Evolutionary conservation across 2,797 vertebrate genomes (phyloP), one percentile per base, ranked within the genome.

Genomic region (Aulostomus chinensis): DNA sequence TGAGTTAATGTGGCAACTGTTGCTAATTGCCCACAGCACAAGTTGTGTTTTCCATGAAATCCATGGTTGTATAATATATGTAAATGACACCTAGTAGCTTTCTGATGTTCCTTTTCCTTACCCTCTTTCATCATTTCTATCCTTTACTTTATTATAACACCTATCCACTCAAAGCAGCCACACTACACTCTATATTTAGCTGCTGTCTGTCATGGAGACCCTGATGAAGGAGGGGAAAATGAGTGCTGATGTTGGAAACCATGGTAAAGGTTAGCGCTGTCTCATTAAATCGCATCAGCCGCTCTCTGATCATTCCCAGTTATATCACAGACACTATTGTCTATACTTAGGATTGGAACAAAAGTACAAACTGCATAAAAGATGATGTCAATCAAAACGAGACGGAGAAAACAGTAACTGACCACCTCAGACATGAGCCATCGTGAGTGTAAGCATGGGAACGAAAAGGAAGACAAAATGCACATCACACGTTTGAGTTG

Each of bases 251-350:
- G 73, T 45, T 54, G 51, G 45, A 68, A 53, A 75, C 62, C 59
- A 75, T 57, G 47, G 34, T 57, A 82, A 81, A 81, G 76, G 78
- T 84, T 83, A 77, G 16, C 4, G 4, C 33, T 61, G 72, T 78
- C 73, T 73, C 54, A 59, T 30, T 69, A 58, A 73, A 78, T 75
- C 58, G 41, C 47, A 48, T 70, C 65, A 36, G 26, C 51, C 63
- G 37, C 37, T 14, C 56, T 73, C 40, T 81, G 69, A 83, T 85
- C 73, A 62, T 71, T 79, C 68, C 63, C 38, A 51, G 47, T 58
- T 43, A 61, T 18, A 58, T 7, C n/a, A 39, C 58, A 69, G 25
- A 59, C 20, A 22, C 35, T 46, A 46, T 64, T 58, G 68, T 70
- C 69, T 76, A 55, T 59, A 74, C 54, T 82, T 68, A 26, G 64